Base-by-base conservation (phyloP, 2,113 vertebrate species). In the Odobenus rosmarus region DNA sequence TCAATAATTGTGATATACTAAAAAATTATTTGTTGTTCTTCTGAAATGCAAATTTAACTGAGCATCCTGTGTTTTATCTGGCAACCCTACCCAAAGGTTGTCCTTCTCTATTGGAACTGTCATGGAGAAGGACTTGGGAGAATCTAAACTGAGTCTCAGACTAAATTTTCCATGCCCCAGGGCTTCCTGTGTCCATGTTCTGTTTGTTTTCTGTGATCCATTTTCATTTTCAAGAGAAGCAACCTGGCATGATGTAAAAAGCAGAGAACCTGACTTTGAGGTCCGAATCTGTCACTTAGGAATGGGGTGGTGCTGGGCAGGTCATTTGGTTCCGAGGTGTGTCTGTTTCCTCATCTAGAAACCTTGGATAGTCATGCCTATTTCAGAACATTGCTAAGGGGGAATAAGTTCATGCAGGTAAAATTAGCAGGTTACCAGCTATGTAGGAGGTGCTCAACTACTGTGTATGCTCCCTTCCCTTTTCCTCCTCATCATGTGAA, bases 101-200 rank as follows among this genome's bases (percentile, higher is more conserved):
- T 89, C 39, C 51, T 79, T 71, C 42, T 92, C 49, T 15, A 8
- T 11, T 7, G 42, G 33, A 84, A 9, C 67, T 76, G 9, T 62
- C 69, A 15, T 13, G 31, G 51, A 76, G 28, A 76, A 93, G 59
- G 42, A 46, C 31, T 88, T 59, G 51, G 57, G 51, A 36, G 76
- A 64, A 81, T 90, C 53, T 64, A 82, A 96, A 96, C 71, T 33
- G 51, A 93, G 15, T n/a, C 87, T 87, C 55, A 74, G 15, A 81
- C 67, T 82, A 72, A 93, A 59, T 72, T 59, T 61, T 81, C 36
- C 33, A 9, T 74, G 55, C 15, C 36, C 19, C 19, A 36, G 5
- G 88, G n/a, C 61, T 77, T 46, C 31, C 36, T 39, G 74, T 84
- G 42, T 85, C 59, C 57, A 33, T 13, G 55, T 74, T 28, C 39